These are phyloP conservation scores for Argopecten irradians DNA, from an alignment of 1,140 invertebrate genomes.

Conservation along the genomic window DNA sequence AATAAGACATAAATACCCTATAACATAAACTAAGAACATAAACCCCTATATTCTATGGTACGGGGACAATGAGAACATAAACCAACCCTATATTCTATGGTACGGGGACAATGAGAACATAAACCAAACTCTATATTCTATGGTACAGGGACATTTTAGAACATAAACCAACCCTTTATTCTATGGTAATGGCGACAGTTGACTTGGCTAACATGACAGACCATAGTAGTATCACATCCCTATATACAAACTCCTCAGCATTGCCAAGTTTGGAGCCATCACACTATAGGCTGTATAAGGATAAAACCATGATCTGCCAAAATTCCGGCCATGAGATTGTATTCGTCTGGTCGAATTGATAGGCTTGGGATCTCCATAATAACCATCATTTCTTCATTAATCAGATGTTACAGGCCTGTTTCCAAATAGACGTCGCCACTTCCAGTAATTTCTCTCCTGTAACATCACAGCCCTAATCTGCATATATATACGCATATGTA, in stretches of 20 bases:
- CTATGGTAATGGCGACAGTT: too few species aligned
- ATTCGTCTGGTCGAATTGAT: not conserved
- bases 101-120: too few species aligned
- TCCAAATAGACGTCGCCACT: not conserved
- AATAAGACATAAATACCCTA: too few species aligned
- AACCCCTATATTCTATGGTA: too few species aligned
- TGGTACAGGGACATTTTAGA: too few species aligned
- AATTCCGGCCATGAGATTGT: not conserved
- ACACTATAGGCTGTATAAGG: not conserved
- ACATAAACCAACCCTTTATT: too few species aligned
- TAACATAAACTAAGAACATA: too few species aligned
- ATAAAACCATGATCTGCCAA: not conserved
- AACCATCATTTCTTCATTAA: not conserved
- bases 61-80: too few species aligned
- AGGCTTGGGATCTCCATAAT: constrained; percentile 1
- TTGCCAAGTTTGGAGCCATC: not conserved
- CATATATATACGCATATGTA: not conserved
- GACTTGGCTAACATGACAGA: too few species aligned
- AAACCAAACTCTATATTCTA: too few species aligned
- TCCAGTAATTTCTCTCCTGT: not conserved
- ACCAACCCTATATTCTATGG: too few species aligned
- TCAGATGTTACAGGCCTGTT: not conserved
- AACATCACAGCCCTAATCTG: not conserved
- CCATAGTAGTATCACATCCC: not conserved
- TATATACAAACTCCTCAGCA: not conserved